Evolutionary conservation across 2,888 invertebrate genomes (phyloP).

Genomic region (Anoplius nigerrimus): DNA sequence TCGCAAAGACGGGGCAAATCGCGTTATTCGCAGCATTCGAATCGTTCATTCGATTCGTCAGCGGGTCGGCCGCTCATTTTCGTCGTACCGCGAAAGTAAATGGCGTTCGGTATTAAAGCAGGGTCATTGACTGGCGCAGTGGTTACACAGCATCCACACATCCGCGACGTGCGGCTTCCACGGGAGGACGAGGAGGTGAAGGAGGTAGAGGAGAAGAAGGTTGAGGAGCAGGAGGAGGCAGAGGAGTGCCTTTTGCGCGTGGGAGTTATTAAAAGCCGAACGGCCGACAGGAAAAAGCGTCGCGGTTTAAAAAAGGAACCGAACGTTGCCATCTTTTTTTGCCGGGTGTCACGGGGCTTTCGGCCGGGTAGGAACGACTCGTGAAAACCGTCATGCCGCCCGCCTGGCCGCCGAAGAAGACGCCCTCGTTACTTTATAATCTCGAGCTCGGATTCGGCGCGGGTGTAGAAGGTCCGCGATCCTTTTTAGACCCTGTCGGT

Average conservation of each 20-base stretch:
- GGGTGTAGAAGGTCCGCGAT: no score
- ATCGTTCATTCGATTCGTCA: not conserved
- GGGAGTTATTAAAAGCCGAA: conserved; percentile 67
- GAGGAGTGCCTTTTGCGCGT: conserved; percentile 55
- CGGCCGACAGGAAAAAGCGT: conserved; percentile 50
- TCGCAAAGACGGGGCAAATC: not conserved
- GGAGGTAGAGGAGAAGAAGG: no score
- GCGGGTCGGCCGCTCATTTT: conserved; percentile 18
- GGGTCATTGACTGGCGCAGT: conserved; percentile 69
- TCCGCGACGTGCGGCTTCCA: no score
- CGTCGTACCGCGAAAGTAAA: conserved; percentile 51
- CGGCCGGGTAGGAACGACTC: conserved; percentile 18
- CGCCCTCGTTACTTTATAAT: no score
- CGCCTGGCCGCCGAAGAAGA: no score
- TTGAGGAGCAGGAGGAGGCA: no score
- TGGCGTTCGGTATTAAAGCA: conserved; percentile 61
- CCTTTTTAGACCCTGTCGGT: no score
- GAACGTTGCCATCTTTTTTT: conserved; percentile 43
- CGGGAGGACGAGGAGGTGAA: no score
- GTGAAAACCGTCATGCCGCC: conserved; percentile 24
- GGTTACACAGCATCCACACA: not conserved
- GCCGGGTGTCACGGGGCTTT: conserved; percentile 44
- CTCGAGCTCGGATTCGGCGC: no score
- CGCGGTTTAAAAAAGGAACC: conserved; percentile 49
- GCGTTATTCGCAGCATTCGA: not conserved